A percentile compares a stretch with the other conserved stretches of the same genome.
Evolutionary conservation across 2,797 vertebrate genomes (phyloP).

Genomic region (Sebastes elongatus): DNA sequence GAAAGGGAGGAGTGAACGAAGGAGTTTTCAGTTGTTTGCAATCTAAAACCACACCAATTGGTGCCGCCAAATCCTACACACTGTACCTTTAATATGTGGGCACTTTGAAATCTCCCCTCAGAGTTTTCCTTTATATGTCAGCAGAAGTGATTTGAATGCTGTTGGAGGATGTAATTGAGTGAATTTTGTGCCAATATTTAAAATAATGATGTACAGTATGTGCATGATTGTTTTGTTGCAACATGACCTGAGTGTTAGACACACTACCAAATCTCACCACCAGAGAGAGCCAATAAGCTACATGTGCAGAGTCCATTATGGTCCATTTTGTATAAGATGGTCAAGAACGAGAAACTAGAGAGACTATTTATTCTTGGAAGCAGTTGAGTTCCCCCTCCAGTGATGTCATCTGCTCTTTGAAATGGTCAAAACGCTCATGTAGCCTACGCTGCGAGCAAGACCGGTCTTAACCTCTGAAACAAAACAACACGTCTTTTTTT

Average conservation of each 20-base stretch:
- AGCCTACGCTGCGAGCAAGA: neutral
- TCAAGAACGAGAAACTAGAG: neutral
- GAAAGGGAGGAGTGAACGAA: too few species aligned
- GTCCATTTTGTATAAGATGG: conserved; percentile 2
- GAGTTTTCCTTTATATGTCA: neutral
- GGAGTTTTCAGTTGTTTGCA: too few species aligned
- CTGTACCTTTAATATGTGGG: neutral
- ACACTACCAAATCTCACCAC: conserved; percentile 45
- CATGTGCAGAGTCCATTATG: neutral
- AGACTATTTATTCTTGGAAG: neutral
- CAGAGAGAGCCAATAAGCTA: conserved; percentile 45
- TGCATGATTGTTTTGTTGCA: neutral
- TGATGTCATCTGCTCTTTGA: conserved; percentile 13
- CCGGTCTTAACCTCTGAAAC: neutral
- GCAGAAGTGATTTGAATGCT: neutral
- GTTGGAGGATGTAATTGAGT: neutral
- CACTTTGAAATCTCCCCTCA: neutral
- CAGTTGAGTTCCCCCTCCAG: neutral
- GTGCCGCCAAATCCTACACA: neutral
- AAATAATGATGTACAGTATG: neutral
- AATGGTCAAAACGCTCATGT: neutral
- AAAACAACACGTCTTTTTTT: neutral
- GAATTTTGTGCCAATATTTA: neutral
- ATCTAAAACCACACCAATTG: accelerated
- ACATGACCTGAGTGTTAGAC: neutral